These are phyloP conservation scores for Oscheius sp. DNA, from an alignment of 2,888 invertebrate genomes.

Conservation along the genomic window DNA sequence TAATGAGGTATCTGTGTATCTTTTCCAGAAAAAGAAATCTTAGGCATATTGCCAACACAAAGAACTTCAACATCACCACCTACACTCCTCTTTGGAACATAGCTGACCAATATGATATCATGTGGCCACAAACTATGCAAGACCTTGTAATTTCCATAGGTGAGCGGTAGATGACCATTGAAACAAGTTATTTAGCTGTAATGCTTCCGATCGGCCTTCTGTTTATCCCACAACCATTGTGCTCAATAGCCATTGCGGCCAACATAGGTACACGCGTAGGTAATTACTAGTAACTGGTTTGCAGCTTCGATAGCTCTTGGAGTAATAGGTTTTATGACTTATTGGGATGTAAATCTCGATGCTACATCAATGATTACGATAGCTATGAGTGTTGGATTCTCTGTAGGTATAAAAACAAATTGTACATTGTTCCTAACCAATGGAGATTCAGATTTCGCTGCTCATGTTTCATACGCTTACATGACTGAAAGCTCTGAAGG, in stretches of 20 bases:
- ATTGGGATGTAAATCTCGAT: slow-evolving; percentile 58
- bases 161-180: slow-evolving; percentile 21
- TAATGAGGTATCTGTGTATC: slow-evolving; percentile 46
- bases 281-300: slow-evolving; percentile 19
- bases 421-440: background rate
- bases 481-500: slow-evolving; percentile 51
- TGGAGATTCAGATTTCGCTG: slow-evolving; percentile 62
- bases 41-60: slow-evolving; percentile 24
- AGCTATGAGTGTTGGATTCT: slow-evolving; percentile 71
- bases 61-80: slow-evolving; percentile 48
- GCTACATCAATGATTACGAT: slow-evolving; percentile 71
- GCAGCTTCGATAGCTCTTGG: slow-evolving; percentile 66
- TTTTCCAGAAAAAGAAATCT: background rate
- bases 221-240: slow-evolving; percentile 67
- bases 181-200: slow-evolving; percentile 39
- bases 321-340: slow-evolving; percentile 65
- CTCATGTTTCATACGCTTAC: slow-evolving; percentile 67
- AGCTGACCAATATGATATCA: slow-evolving; percentile 68
- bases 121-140: slow-evolving; percentile 69
- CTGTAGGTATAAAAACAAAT: slow-evolving; percentile 52
- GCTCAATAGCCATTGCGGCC: slow-evolving; percentile 59
- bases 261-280: slow-evolving; percentile 41
- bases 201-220: slow-evolving; percentile 66
- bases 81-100: slow-evolving; percentile 67
- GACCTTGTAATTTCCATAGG: slow-evolving; percentile 65